Conservation (phyloP, 1,140 invertebrate species). For the Formica exsecta region DNA sequence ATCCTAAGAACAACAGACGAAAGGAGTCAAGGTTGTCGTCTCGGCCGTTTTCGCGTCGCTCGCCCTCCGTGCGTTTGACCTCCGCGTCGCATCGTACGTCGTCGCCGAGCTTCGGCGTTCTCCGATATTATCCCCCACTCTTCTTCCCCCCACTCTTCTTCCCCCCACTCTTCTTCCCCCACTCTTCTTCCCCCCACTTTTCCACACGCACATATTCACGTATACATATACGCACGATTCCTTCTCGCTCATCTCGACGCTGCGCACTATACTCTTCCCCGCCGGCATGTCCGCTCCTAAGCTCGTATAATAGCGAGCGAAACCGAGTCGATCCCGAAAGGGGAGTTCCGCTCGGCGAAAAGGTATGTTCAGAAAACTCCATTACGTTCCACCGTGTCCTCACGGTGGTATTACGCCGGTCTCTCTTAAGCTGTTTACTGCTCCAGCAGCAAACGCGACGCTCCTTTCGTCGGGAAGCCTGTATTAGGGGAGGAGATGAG, state of each 20-base stretch:
- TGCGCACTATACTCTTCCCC: not conserved
- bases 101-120: slow-evolving; percentile 40
- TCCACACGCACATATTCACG: too few relatives aligned
- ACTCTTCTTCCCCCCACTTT: not conserved
- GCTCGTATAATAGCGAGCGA: slow-evolving; percentile 41
- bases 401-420: not conserved
- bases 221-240: not conserved
- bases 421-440: slow-evolving; percentile 10
- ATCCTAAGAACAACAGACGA: slow-evolving; percentile 72
- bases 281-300: slow-evolving; percentile 5
- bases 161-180: slow-evolving; percentile 16
- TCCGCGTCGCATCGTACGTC: slow-evolving; percentile 9
- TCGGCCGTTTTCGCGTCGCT: slow-evolving; percentile 62
- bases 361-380: slow-evolving; percentile 16
- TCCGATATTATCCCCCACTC: slow-evolving; percentile 28
- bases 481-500: not conserved
- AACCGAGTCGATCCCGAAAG: slow-evolving; percentile 51
- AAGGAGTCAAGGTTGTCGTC: slow-evolving; percentile 73
- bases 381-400: slow-evolving; percentile 15
- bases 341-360: slow-evolving; percentile 1
- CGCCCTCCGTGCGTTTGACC: slow-evolving; percentile 60
- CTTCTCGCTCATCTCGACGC: slow-evolving; percentile 6
- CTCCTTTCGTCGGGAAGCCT: not conserved
- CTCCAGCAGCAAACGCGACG: not conserved
- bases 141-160: not conserved